Evolutionary conservation across 2,888 invertebrate genomes (phyloP).

Genomic region (Drosophila flavopinicola): DNA sequence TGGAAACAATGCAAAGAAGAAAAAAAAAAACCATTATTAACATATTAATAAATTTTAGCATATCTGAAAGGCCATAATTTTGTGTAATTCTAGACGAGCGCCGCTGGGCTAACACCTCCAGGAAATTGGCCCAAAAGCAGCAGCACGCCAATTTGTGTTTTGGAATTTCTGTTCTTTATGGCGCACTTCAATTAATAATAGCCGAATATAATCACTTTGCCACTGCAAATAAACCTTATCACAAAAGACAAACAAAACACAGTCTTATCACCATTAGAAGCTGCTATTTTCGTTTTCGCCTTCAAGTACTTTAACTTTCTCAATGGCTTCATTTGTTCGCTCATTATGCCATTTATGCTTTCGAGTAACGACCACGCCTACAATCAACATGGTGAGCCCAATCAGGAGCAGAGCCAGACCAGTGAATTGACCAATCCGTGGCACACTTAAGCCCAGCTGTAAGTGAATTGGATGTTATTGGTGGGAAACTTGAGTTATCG

Average conservation of each 20-base stretch:
- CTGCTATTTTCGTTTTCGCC: not conserved
- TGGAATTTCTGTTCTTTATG: constrained; percentile 29
- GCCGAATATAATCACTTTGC: constrained; percentile 10
- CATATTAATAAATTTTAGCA: constrained; percentile 82
- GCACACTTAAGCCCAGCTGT: constrained; percentile 63
- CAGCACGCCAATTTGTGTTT: constrained; percentile 38
- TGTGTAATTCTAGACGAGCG: constrained; percentile 72
- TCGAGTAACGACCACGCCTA: constrained; percentile 58
- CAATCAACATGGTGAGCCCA: constrained; percentile 56
- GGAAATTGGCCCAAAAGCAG: constrained; percentile 61
- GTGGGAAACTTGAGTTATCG: too few relatives aligned
- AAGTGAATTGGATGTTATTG: not conserved
- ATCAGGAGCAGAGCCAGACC: constrained; percentile 67
- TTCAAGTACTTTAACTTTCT: constrained; percentile 7
- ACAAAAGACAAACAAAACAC: not conserved
- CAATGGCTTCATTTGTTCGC: not conserved
- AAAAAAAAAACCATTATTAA: constrained; percentile 78
- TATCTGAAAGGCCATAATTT: constrained; percentile 80
- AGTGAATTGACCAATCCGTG: constrained; percentile 63
- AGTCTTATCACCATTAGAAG: constrained; percentile 20
- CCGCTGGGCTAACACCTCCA: constrained; percentile 68
- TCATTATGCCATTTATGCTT: constrained; percentile 69
- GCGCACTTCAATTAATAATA: constrained; percentile 31
- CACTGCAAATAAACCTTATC: constrained; percentile 19
- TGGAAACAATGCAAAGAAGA: constrained; percentile 46